Conservation (phyloP, 2,888 invertebrate species). For the Bellardia bayeri region DNA sequence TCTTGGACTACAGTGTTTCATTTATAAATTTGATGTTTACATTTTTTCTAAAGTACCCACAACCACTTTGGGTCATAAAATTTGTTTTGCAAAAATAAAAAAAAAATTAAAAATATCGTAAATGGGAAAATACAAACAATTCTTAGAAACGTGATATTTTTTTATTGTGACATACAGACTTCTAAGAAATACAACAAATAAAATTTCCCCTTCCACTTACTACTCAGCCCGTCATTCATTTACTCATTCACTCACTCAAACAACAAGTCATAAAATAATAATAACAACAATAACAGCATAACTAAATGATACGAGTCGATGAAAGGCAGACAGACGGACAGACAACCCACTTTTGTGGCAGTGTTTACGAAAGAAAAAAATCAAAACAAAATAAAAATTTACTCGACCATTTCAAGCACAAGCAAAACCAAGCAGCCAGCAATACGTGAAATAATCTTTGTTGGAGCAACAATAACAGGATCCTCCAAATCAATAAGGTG, state of each 20-base stretch:
- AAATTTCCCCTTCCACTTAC: constrained; percentile 32
- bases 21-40: constrained; percentile 46
- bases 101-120: not conserved
- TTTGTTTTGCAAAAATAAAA: constrained; percentile 41
- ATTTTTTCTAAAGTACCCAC: constrained; percentile 44
- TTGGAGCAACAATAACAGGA: constrained; percentile 25
- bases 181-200: constrained; percentile 59
- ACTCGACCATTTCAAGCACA: constrained; percentile 40
- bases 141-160: constrained; percentile 72
- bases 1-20: not conserved
- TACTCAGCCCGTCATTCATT: not conserved
- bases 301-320: constrained; percentile 8
- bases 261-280: constrained; percentile 55
- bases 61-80: constrained; percentile 66
- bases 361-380: constrained; percentile 51
- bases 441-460: not conserved
- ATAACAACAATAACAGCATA: constrained; percentile 33
- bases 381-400: constrained; percentile 56
- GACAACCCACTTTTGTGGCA: not conserved
- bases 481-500: not conserved
- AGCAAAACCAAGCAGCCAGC: not conserved
- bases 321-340: constrained; percentile 2
- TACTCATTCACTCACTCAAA: constrained; percentile 35
- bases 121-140: constrained; percentile 68
- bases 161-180: constrained; percentile 52